Conservation (phyloP, 2,888 invertebrate species). For the Chrysolina oricalcia region DNA sequence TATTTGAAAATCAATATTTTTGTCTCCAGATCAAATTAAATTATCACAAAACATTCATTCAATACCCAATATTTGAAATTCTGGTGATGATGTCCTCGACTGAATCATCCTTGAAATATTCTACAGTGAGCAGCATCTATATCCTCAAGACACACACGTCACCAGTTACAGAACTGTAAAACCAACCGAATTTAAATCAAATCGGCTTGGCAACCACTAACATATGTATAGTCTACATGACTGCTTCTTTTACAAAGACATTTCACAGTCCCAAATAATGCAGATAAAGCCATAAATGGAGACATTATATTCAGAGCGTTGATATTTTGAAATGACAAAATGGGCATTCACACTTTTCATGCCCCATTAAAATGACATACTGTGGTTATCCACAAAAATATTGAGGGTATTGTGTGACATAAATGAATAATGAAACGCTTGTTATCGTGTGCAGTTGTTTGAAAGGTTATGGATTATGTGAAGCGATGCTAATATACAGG, state of each 20-base stretch:
- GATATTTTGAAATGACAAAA: constrained; percentile 62
- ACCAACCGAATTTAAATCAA: constrained; percentile 2
- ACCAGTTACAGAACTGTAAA: not conserved
- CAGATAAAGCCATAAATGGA: constrained; percentile 59
- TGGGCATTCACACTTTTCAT: constrained; percentile 62
- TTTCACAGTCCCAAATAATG: constrained; percentile 56
- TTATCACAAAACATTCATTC: too few relatives aligned
- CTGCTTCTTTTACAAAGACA: constrained; percentile 25
- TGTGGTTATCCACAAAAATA: constrained; percentile 55
- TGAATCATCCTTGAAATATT: not conserved
- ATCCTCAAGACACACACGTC: not conserved
- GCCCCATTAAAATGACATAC: constrained; percentile 64
- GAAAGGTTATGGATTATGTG: constrained; percentile 4
- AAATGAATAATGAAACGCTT: constrained; percentile 6
- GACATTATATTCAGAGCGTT: constrained; percentile 62
- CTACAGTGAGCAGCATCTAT: not conserved
- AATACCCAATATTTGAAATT: too few relatives aligned
- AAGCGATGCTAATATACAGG: not conserved
- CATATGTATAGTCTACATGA: constrained; percentile 21
- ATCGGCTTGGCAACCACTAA: constrained; percentile 25
- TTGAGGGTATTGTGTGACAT: constrained; percentile 36
- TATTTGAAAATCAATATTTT: not conserved
- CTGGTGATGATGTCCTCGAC: not conserved
- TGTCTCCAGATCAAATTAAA: not conserved
- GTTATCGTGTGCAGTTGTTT: constrained; percentile 16